Conservation (phyloP, 2,113 vertebrate genomes). For the Pseudopipra pipra region DNA sequence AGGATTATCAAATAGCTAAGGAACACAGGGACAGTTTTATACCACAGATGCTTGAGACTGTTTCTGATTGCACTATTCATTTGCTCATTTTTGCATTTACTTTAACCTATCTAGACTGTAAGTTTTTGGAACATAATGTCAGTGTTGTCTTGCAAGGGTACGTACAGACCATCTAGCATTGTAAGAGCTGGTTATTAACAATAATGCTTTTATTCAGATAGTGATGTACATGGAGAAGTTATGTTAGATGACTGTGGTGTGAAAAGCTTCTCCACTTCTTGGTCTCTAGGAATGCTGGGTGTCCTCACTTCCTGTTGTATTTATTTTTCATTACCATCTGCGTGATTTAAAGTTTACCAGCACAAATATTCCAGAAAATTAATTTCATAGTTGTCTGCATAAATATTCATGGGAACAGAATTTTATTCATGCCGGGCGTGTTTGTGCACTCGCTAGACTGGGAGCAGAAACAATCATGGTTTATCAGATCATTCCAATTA, state of each 20-base stretch:
- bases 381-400: background rate
- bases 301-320: background rate
- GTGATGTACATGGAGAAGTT: background rate
- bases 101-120: background rate
- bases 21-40: background rate
- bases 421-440: background rate
- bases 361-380: background rate
- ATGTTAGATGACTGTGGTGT: background rate
- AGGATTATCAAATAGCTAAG: background rate
- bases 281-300: background rate
- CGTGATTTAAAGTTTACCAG: background rate
- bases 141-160: background rate
- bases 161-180: background rate
- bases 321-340: background rate
- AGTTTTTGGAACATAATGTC: background rate
- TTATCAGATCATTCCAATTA: background rate
- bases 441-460: background rate
- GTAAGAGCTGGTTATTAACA: background rate
- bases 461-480: background rate
- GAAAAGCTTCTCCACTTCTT: background rate
- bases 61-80: background rate
- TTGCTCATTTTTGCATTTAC: background rate
- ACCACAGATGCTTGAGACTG: background rate
- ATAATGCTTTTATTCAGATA: background rate
- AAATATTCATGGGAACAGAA: background rate